Evolutionary conservation across 1,140 invertebrate genomes (phyloP).

Genomic region (Bombus picipes): DNA sequence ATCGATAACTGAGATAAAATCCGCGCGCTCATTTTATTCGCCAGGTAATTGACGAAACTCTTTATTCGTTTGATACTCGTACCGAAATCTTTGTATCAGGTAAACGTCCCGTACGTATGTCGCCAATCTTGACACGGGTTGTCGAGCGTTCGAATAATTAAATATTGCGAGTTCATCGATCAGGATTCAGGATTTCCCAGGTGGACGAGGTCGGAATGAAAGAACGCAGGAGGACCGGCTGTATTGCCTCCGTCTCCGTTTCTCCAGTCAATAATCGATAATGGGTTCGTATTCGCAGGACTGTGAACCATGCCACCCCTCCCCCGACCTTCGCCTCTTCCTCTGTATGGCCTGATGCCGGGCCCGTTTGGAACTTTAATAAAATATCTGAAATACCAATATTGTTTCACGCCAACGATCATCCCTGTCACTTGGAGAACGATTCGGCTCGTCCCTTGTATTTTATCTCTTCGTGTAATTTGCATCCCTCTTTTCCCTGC

Average conservation of each 20-base stretch:
- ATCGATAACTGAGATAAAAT: too few relatives aligned
- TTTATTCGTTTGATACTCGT: neutral
- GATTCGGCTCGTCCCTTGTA: neutral
- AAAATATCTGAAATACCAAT: slow-evolving; percentile 82
- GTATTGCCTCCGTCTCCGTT: slow-evolving; percentile 50
- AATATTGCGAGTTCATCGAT: slow-evolving; percentile 69
- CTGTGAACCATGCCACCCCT: slow-evolving; percentile 57
- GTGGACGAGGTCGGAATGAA: slow-evolving; percentile 52
- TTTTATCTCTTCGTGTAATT: too few relatives aligned
- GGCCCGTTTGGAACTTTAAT: slow-evolving; percentile 78
- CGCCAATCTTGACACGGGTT: slow-evolving; percentile 24
- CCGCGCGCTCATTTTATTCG: too few relatives aligned
- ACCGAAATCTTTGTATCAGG: neutral
- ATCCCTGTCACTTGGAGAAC: slow-evolving; percentile 58
- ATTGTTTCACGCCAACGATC: slow-evolving; percentile 72
- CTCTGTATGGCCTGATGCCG: slow-evolving; percentile 52
- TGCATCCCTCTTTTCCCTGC: neutral
- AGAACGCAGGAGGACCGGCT: slow-evolving; percentile 25
- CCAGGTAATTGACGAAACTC: neutral
- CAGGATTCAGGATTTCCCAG: slow-evolving; percentile 71
- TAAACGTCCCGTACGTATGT: neutral
- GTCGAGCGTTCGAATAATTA: slow-evolving; percentile 62
- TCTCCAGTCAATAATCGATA: slow-evolving; percentile 79
- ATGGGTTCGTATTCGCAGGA: slow-evolving; percentile 54
- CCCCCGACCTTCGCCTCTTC: slow-evolving; percentile 27